Evolutionary conservation across 2,888 invertebrate species (phyloP).

Genomic region (Uropetala carovei): DNA sequence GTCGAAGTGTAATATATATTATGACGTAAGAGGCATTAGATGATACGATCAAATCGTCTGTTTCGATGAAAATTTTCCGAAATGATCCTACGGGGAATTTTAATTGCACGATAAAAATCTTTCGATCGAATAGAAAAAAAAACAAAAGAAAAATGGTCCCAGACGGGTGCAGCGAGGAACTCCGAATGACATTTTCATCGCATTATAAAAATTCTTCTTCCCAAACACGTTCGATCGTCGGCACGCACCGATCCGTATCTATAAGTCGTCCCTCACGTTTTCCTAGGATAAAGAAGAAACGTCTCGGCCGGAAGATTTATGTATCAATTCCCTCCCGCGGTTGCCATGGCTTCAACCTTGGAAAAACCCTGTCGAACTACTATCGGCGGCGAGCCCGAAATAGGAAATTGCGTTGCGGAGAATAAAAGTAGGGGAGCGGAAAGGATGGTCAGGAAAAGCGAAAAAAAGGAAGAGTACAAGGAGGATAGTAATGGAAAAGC

Average conservation of each 20-base stretch:
- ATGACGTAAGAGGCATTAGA: too few species aligned
- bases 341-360: conserved; percentile 28
- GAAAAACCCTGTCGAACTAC: conserved; percentile 5
- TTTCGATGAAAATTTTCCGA: too few species aligned
- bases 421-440: not conserved
- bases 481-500: too few species aligned
- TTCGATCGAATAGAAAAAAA: too few species aligned
- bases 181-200: not conserved
- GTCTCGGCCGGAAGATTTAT: conserved; percentile 7
- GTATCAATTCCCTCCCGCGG: conserved; percentile 2
- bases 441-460: not conserved
- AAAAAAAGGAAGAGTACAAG: not conserved
- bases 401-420: conserved; percentile 3
- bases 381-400: not conserved
- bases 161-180: too few species aligned
- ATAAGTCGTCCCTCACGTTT: not conserved
- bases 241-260: not conserved
- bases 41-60: too few species aligned
- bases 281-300: not conserved
- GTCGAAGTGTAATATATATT: too few species aligned
- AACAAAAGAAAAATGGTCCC: too few species aligned
- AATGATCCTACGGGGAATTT: too few species aligned
- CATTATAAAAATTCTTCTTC: not conserved
- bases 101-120: too few species aligned
- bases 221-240: not conserved